Evolutionary conservation across 2,113 vertebrate species (phyloP).

Genomic region (Hirundichthys speculiger): DNA sequence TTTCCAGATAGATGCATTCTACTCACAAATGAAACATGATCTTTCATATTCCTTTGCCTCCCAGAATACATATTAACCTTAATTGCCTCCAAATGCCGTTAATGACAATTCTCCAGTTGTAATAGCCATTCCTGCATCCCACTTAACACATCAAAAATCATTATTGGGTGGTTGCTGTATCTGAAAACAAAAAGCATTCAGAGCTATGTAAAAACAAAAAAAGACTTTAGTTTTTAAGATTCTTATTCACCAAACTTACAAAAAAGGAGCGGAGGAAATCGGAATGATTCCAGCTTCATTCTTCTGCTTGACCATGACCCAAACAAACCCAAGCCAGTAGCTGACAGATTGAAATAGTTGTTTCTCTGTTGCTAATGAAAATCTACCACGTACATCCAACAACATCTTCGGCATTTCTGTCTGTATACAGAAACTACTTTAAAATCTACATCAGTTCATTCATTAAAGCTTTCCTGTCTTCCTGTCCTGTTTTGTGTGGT

Average conservation of each 20-base stretch:
- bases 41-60: not conserved
- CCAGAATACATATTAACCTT: not conserved
- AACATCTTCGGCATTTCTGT: no score
- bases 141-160: constrained; percentile 4
- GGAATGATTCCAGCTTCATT: not conserved
- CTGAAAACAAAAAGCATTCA: no score
- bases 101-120: constrained; percentile 11
- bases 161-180: not conserved
- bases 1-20: no score
- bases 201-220: no score
- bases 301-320: not conserved
- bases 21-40: not conserved
- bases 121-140: not conserved
- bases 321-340: not conserved
- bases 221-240: not conserved
- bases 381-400: no score
- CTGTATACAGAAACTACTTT: no score
- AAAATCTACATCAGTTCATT: no score
- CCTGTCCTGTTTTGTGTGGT: no score
- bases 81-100: constrained; percentile 8
- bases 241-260: not conserved
- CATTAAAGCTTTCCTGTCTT: no score
- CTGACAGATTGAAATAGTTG: not conserved
- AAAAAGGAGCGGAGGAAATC: not conserved
- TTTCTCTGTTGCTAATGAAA: no score